Conservation (phyloP, 2,888 invertebrate genomes). For the Apomyelois bistriatella region DNA sequence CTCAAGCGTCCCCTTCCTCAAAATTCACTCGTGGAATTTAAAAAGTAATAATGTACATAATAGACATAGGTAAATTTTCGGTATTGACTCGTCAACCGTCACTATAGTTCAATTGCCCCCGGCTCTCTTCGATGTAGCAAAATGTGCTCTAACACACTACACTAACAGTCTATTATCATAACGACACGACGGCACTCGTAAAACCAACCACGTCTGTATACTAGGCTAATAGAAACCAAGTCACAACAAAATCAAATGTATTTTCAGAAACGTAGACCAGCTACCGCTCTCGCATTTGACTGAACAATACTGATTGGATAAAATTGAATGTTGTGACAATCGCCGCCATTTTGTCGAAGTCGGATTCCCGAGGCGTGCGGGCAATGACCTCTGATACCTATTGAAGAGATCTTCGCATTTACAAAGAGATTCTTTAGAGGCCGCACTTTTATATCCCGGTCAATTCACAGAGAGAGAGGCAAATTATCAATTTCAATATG, state of each 20-base stretch:
- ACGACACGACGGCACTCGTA: conserved; percentile 33
- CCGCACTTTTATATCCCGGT: neutral
- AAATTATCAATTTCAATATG: neutral
- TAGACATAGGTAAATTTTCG: too few species aligned
- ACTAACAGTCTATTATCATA: conserved; percentile 54
- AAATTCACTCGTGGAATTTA: too few species aligned
- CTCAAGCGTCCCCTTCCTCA: too few species aligned
- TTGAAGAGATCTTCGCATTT: neutral
- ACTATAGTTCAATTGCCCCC: conserved; percentile 10
- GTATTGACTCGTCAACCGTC: neutral
- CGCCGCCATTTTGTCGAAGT: neutral
- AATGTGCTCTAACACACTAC: conserved; percentile 44
- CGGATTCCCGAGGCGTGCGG: neutral
- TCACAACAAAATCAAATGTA: conserved; percentile 14
- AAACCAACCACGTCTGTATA: conserved; percentile 14
- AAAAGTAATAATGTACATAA: too few species aligned
- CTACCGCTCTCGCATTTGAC: conserved; percentile 12
- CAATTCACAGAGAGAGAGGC: neutral
- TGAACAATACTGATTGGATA: conserved; percentile 13
- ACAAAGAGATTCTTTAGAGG: conserved; percentile 3
- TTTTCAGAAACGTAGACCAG: conserved; percentile 17
- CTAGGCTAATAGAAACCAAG: neutral
- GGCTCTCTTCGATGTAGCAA: conserved; percentile 2
- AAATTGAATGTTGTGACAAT: conserved; percentile 1
- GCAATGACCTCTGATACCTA: neutral